Evolutionary conservation across 2,113 vertebrate species (phyloP), one percentile per base, ranked within the genome.

Genomic region (Anoura caudifer): DNA sequence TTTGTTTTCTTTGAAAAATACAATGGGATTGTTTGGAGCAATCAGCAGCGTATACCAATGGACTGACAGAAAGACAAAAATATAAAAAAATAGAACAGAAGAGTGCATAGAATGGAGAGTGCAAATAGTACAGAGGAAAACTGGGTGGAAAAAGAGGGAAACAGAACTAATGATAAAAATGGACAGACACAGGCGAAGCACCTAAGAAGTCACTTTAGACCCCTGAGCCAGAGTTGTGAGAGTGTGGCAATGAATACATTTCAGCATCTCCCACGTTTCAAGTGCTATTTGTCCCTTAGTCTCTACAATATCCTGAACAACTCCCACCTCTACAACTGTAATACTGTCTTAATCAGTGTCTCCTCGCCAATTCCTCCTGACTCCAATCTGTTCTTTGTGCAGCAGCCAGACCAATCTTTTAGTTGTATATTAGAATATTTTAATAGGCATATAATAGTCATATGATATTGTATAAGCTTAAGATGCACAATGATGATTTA

Each of bases 161-260:
- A 38, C 8, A 17, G 11, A 56, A 56, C 26, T 15, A n/a, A 69
- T 0, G 15, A n/a, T 16, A 67, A 56, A 22, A 75, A 28, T 1
- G 28, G 1, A 56, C 2, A 28, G 7, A 28, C 14, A 17, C 2
- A 47, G 26, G 38, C 3, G 7, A 7, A 20, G 41, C 14, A 33
- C 17, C n/a, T n/a, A 33, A 15, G 17, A 38, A 45, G 72, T 8
- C 43, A n/a, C 36, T 15, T 61, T 47, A 43, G n/a, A 43, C 6
- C 1, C 11, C 2, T 0, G 4, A 38, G 16, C 38, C 22, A 0
- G 7, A 65, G 43, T 16, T 9, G 17, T 13, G 17, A 5, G 2
- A 24, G 19, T 12, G 33, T 52, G 61, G 14, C 20, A 5, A 0
- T 72, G 84, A 20, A 28, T 59, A 47, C 50, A 26, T 4, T 65